These are phyloP conservation scores for Xyrauchen texanus DNA, from an alignment of 2,113 vertebrate species.

Conservation along the genomic window DNA sequence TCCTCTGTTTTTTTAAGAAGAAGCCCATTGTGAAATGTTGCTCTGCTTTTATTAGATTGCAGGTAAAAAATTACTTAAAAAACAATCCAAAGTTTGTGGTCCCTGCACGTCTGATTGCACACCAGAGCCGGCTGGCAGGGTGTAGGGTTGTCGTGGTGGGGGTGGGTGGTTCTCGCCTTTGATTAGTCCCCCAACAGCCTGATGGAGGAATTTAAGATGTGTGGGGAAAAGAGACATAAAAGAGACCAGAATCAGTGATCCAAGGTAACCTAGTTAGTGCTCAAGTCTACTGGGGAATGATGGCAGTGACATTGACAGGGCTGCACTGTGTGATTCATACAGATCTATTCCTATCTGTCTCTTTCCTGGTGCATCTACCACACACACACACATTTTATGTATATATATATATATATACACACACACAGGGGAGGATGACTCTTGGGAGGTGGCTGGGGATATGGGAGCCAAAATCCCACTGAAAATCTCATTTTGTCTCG, in stretches of 20 bases:
- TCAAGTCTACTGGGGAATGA: slow-evolving; percentile 50
- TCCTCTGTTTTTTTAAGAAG: slow-evolving; percentile 55
- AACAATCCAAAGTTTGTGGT: slow-evolving; percentile 36
- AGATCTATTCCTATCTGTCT: slow-evolving; percentile 44
- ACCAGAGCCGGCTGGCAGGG: not conserved
- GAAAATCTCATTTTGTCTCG: slow-evolving; percentile 11
- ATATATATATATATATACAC: not conserved
- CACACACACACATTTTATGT: too few species aligned
- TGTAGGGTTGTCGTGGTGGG: not conserved
- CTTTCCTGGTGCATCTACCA: slow-evolving; percentile 19
- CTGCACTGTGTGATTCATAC: slow-evolving; percentile 47
- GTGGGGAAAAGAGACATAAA: slow-evolving; percentile 42
- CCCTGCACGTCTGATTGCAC: slow-evolving; percentile 3
- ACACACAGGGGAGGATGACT: not conserved
- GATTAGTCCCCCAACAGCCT: slow-evolving; percentile 36
- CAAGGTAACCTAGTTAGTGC: slow-evolving; percentile 65
- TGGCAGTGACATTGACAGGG: slow-evolving; percentile 58
- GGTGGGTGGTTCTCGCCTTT: slow-evolving; percentile 30
- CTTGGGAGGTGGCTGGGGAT: slow-evolving; percentile 15
- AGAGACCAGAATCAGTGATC: slow-evolving; percentile 54
- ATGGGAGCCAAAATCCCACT: slow-evolving; percentile 24
- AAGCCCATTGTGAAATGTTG: slow-evolving; percentile 50
- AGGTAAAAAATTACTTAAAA: slow-evolving; percentile 52
- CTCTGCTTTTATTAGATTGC: slow-evolving; percentile 58
- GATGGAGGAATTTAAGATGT: slow-evolving; percentile 44